Percentiles rank a stretch among this genome's conserved stretches.
Conservation (phyloP, 2,113 vertebrate genomes). For the Phainopepla nitens region DNA sequence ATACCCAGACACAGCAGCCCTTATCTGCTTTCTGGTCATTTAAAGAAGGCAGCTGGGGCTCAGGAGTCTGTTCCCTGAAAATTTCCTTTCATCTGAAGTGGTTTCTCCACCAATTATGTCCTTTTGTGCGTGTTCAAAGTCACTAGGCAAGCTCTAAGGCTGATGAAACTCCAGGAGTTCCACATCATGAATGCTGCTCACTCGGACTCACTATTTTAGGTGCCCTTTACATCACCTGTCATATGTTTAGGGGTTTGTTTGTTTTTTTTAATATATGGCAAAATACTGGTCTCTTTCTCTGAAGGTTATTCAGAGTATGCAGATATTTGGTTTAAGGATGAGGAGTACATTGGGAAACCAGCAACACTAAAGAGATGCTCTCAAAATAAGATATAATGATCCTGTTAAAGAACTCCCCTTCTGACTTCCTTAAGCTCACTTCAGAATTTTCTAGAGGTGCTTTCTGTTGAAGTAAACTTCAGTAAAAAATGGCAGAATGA, state of each 20-base stretch:
- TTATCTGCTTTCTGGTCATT: background rate
- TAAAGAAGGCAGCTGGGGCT: background rate
- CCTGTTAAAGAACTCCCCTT: background rate
- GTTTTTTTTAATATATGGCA: background rate
- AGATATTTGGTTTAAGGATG: background rate
- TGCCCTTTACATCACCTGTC: background rate
- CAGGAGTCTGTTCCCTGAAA: background rate
- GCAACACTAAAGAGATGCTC: background rate
- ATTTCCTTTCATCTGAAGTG: background rate
- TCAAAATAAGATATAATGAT: background rate
- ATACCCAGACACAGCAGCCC: background rate
- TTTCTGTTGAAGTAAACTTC: background rate
- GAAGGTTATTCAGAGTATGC: background rate
- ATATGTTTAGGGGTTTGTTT: background rate
- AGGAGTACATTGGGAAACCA: background rate
- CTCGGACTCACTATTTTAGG: background rate
- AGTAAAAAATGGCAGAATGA: background rate
- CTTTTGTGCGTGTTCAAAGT: background rate
- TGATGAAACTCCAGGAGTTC: background rate
- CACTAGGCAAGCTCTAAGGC: background rate
- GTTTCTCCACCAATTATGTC: background rate
- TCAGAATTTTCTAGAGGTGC: background rate
- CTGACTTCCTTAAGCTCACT: background rate
- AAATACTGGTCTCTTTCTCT: background rate
- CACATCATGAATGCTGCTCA: accelerated